phyloP scores from a whole-genome alignment of 2,113 vertebrate genomes.

The Panthera leo region DNA sequence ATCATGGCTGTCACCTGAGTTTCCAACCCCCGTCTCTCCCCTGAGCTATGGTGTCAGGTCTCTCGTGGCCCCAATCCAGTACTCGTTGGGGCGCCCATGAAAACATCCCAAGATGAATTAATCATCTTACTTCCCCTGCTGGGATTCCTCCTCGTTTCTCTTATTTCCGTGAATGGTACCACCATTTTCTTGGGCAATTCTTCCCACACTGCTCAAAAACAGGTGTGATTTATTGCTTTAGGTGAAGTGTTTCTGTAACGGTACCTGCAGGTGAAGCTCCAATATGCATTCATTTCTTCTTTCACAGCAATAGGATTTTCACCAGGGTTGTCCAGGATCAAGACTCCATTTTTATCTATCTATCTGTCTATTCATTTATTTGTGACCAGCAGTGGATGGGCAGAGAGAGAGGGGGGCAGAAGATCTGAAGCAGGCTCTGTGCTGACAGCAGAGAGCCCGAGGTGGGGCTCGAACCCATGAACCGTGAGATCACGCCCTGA shows the following conservation, averaged over 20 bases:
- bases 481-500: too few species aligned
- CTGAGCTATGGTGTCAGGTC: background rate
- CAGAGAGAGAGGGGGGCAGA: too few species aligned
- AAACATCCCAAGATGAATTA: background rate
- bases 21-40: background rate
- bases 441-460: too few species aligned
- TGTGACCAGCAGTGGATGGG: too few species aligned
- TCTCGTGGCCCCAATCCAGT: background rate
- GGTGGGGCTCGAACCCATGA: too few species aligned
- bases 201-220: background rate
- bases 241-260: background rate
- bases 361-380: too few species aligned
- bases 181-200: background rate
- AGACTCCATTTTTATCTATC: background rate
- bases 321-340: background rate
- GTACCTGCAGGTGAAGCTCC: too few species aligned
- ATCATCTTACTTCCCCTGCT: background rate
- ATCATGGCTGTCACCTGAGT: accelerated
- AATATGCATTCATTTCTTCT: background rate
- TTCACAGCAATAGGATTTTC: background rate
- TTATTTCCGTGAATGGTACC: background rate
- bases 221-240: too few species aligned
- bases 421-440: too few species aligned
- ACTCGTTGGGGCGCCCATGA: background rate
- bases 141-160: background rate